Evolutionary conservation across 2,113 vertebrate genomes (phyloP).

Genomic region (Muntiacus reevesi): DNA sequence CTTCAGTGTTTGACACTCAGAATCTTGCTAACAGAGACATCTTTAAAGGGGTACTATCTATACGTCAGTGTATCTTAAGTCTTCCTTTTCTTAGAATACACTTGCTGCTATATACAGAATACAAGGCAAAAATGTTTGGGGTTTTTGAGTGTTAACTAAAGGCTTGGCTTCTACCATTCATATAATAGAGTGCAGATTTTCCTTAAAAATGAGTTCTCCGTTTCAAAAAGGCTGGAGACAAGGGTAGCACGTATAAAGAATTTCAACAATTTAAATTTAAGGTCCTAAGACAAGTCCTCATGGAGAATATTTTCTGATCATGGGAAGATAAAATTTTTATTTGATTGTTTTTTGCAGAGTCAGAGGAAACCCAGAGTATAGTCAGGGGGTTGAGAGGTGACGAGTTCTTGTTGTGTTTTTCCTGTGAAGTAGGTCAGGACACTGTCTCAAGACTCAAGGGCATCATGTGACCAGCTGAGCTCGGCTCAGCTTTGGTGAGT

Average conservation of each 20-base stretch:
- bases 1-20: neutral
- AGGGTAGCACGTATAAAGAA: neutral
- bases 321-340: neutral
- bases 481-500: neutral
- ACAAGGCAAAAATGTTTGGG: neutral
- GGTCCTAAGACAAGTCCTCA: neutral
- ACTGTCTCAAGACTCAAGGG: neutral
- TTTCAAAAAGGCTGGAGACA: constrained; percentile 10
- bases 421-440: neutral
- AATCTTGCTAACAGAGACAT: neutral
- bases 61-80: neutral
- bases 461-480: accelerated
- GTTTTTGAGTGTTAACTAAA: neutral
- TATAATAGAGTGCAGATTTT: neutral
- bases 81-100: neutral
- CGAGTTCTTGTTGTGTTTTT: neutral
- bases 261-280: neutral
- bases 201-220: neutral
- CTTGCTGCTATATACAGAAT: neutral
- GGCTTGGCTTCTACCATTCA: neutral
- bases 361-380: neutral
- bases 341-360: neutral
- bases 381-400: neutral
- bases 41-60: neutral
- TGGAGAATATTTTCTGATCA: neutral